These are phyloP conservation scores for Mnemiopsis leidyi DNA, from an alignment of 37 sponge, comb jelly and placozoan genomes.

Conservation along the genomic window DNA sequence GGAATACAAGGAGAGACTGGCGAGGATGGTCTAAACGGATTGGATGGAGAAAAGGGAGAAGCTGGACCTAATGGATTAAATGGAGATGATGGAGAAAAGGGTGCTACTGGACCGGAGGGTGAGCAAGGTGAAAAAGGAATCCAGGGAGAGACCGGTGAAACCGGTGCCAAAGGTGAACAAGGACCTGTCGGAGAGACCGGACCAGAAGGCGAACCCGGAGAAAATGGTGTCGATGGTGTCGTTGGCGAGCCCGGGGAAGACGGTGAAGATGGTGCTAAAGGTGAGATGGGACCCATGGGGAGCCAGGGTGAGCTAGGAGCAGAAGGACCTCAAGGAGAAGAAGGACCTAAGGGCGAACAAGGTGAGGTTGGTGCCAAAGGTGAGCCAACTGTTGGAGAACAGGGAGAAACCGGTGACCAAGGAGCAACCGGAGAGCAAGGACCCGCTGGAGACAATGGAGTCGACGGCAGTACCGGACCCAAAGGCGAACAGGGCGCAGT, in stretches of 20 bases:
- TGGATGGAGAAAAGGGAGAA: constrained; percentile 8
- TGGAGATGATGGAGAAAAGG: not conserved
- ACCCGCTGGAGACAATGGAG: constrained; percentile 65
- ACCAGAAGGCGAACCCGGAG: not conserved
- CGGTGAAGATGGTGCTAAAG: constrained; percentile 12
- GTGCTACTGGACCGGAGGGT: not conserved
- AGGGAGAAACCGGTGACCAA: not conserved
- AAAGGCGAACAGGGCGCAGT: not conserved
- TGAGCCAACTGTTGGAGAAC: not conserved
- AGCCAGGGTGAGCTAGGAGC: not conserved
- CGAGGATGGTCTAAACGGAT: not conserved
- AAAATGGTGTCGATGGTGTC: not conserved
- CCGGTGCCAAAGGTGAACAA: constrained; percentile 14
- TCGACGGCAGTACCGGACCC: not conserved
- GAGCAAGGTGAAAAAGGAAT: not conserved
- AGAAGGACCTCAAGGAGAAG: constrained; percentile 13
- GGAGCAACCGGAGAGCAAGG: constrained; percentile 27
- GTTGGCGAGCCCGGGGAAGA: constrained; percentile 60
- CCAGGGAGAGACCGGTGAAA: not conserved
- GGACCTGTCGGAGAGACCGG: not conserved
- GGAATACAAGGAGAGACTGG: constrained; percentile 21
- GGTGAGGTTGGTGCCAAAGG: constrained; percentile 42
- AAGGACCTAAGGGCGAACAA: constrained; percentile 8
- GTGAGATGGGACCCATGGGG: not conserved
- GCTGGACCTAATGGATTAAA: not conserved